phyloP scores from a whole-genome alignment of 2,888 invertebrate species.

The Molanna angustata region DNA sequence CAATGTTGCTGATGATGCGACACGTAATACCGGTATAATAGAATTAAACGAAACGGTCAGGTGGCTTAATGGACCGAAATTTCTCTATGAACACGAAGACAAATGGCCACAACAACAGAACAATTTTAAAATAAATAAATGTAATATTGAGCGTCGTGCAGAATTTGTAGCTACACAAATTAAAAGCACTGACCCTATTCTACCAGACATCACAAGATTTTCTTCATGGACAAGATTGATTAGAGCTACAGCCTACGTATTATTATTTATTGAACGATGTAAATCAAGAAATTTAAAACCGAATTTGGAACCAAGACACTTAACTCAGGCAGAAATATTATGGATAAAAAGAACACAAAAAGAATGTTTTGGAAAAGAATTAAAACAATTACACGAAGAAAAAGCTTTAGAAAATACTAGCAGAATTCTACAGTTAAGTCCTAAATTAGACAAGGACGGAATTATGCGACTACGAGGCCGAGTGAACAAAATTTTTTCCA shows the following conservation, averaged over 20 bases:
- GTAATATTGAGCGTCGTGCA: neutral
- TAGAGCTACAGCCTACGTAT: neutral
- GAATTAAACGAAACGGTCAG: neutral
- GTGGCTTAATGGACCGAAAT: slow-evolving; percentile 8
- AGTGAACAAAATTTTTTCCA: neutral
- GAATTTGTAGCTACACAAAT: neutral
- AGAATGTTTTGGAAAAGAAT: neutral
- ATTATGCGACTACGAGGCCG: neutral
- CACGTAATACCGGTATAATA: slow-evolving; percentile 15
- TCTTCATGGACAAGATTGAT: neutral
- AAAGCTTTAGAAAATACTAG: neutral
- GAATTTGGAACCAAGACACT: neutral
- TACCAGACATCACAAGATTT: neutral
- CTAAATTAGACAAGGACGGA: neutral
- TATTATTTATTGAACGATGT: slow-evolving; percentile 1
- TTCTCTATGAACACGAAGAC: neutral
- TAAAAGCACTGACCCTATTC: no score
- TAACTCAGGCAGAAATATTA: slow-evolving; percentile 1
- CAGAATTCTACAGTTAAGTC: neutral
- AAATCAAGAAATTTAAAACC: neutral
- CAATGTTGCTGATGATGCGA: slow-evolving; percentile 15
- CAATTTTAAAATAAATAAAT: no score
- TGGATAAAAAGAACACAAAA: neutral
- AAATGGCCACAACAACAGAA: slow-evolving; percentile 1
- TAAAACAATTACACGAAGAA: neutral